Evolutionary conservation across 2,888 invertebrate species (phyloP), one percentile per base, ranked within the genome.

Genomic region (Cryptocheilus praepositus): DNA sequence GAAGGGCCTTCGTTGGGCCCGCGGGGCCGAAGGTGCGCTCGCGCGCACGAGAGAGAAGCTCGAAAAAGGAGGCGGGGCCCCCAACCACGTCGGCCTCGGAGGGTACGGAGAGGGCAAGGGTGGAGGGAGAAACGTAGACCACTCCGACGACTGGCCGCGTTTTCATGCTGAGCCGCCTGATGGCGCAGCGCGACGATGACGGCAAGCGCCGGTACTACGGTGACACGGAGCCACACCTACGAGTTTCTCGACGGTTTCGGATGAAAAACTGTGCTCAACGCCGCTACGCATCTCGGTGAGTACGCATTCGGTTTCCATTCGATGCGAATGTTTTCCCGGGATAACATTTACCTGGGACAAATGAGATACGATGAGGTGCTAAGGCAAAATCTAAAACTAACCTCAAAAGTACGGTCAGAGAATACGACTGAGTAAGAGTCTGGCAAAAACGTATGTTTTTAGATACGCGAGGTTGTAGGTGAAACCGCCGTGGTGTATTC

Each of bases 161-260:
- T 61, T 74, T 61, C 61, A 36, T 36, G 11, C 36, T 60, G 36
- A 43, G 63, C 25, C 56, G 66, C 76, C 82, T 67, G 11, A 67
- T 73, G 67, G 79, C 78, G 76, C 78, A 70, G 71, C 43, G 43
- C 25, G 53, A n/a, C 66, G 67, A 57, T 57, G 57, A 73, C 80
- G 82, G 83, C 54, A 58, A 57, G 51, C 7, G 61, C 45, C 65
- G 67, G 80, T 81, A 84, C 85, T 88, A 88, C 88, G 85, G 88
- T 76, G 77, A 73, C 81, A 75, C 82, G 86, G 77, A 74, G 77
- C 75, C 71, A 62, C 74, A 75, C 72, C 70, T 74, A 72, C 70
- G 80, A 76, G 69, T 80, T 72, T 76, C 77, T 80, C 79, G 67
- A 63, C 1, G 16, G 69, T 67, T 68, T 77, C 51, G 7, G 0